Evolutionary conservation across 1,140 invertebrate genomes (phyloP), one percentile per base, ranked within the genome.

Genomic region (Temnothorax curvispinosus): DNA sequence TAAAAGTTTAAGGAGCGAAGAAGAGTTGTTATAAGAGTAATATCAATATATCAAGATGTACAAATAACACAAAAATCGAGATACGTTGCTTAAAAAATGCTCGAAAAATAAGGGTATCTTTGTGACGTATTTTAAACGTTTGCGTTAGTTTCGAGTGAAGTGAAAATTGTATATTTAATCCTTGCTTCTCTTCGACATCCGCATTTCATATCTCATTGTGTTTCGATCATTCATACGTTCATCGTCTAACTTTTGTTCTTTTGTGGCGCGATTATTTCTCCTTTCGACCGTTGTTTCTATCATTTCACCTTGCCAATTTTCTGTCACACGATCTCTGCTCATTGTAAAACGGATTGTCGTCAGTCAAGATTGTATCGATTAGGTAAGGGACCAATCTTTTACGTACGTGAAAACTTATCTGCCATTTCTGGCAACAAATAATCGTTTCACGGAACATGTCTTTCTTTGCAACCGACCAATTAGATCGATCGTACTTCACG

Each of bases 331-430:
- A 74, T 50, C 54, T 84, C 69, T 82, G 52, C 80, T 84, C 69
- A 44, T 60, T 27, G 13, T 44, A 74, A 60, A 47, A 60, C 0
- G 1, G n/a, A 71, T 44, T 67, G 32, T 86, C 38, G 18, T 76
- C 2, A 76, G 35, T 71, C 67, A 21, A 71, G 64, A 74, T 64
- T 52, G 7, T 44, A 52, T 74, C 58, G 47, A 84, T 84, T 67
- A 74, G 52, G 38, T 50, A 81, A 82, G 88, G 88, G 85, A 90
- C 88, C 88, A 89, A 87, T 67, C 75, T 87, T 52, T 76, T 80
- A 56, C 41, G 54, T 32, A 67, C 50, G 15, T 38, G 13, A 84
- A 62, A 50, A 78, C n/a, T 74, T 21, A 21, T 38, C 50, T 21
- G 41, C 18, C 27, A 44, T 44, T 44, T 72, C 6, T 38, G n/a